Evolutionary conservation across 2,113 vertebrate species (phyloP).

Genomic region (Sisor rabdophorus): DNA sequence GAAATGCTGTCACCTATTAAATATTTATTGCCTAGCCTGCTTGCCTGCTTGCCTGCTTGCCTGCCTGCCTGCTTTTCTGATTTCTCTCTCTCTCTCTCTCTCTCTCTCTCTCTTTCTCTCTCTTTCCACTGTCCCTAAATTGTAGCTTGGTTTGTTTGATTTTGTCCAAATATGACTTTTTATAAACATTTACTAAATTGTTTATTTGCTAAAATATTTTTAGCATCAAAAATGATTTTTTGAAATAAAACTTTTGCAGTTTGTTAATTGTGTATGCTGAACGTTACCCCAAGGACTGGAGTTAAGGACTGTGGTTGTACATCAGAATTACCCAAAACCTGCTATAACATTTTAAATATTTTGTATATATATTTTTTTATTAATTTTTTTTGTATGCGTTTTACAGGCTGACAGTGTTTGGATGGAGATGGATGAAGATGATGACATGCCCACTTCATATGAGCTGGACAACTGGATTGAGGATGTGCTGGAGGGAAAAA

Average conservation of each 20-base stretch:
- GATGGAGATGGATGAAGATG: constrained; percentile 87
- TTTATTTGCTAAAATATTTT: not conserved
- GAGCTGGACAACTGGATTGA: constrained; percentile 86
- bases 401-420: constrained; percentile 86
- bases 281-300: too few species aligned
- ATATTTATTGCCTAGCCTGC: not conserved
- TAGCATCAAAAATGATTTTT: not conserved
- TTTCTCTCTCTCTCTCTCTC: not conserved
- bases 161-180: not conserved
- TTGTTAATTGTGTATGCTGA: not conserved
- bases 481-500: constrained; percentile 80
- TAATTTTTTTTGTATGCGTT: not conserved
- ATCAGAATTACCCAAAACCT: too few species aligned
- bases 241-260: not conserved
- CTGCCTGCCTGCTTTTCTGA: not conserved
- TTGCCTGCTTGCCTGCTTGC: not conserved
- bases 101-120: not conserved
- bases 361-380: not conserved
- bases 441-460: constrained; percentile 79
- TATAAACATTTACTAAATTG: too few species aligned
- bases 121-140: too few species aligned
- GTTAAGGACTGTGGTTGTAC: too few species aligned
- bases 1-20: not conserved
- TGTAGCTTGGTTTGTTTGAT: not conserved
- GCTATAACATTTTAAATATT: not conserved